Evolutionary conservation across 2,888 invertebrate species (phyloP), one percentile per base, ranked within the genome.

Genomic region (Lissocephala sabroskyi): DNA sequence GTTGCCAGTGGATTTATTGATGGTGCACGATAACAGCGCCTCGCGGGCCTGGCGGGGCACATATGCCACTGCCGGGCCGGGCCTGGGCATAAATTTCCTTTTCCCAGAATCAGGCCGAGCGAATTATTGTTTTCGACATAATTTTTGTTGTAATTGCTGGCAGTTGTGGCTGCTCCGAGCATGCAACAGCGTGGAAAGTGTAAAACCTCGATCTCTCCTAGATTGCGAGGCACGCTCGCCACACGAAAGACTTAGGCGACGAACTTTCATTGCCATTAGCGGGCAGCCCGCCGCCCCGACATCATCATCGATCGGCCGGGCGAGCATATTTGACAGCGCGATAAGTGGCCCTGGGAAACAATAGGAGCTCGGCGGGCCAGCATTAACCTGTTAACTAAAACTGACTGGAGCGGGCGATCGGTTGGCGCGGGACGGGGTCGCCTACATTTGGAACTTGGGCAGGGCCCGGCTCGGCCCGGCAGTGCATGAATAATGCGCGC

Each of bases 401-500:
- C 81, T 71, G 74, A 67, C 70, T n/a, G n/a, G n/a, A n/a, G n/a
- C n/a, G n/a, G n/a, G n/a, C n/a, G n/a, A n/a, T n/a, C n/a, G n/a
- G n/a, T n/a, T n/a, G 49, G 33, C 56, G 19, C 40, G 49, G 41
- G 41, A 45, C 23, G 74, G 74, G 62, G 75, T 70, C 74, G 67
- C 67, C 67, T 68, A 70, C 71, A 66, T 74, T 70, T 66, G 55
- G 60, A 52, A 52, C 42, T 48, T 16, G 52, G 33, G 19, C 49
- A 33, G 47, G 44, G 47, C 13, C 11, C 30, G 46, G 17, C 44
- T 14, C 52, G 47, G 39, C 49, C 52, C 65, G 53, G 55, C 66
- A 70, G 65, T 62, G 75, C 81, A 80, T 81, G 81, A 81, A 81
- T 82, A 82, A 81, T 82, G 82, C 71, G 79, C 79, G 75, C 82